Conservation (phyloP, 2,113 vertebrate genomes). For the Hippoglossus stenolepis region DNA sequence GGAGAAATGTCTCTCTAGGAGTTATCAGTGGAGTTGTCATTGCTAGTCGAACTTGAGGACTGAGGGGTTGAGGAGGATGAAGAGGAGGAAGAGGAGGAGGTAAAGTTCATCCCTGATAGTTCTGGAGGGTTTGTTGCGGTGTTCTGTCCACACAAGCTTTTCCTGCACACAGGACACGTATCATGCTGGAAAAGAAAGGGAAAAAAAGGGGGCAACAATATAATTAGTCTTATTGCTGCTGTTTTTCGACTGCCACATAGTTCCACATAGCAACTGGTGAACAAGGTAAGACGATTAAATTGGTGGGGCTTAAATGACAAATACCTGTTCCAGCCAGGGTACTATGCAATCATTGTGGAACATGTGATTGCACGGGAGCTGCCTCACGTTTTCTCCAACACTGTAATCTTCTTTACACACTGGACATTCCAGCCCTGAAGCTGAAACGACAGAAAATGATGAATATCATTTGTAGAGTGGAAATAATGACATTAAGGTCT, state of each 20-base stretch:
- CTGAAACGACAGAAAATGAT: conserved; percentile 71
- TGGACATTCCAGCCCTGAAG: conserved; percentile 93
- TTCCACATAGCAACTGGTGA: background rate
- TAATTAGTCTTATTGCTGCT: background rate
- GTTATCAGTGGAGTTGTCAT: conserved; percentile 91
- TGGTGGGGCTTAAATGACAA: background rate
- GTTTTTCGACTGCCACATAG: background rate
- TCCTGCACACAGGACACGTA: conserved; percentile 98
- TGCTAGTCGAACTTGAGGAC: conserved; percentile 92
- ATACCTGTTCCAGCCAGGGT: conserved; percentile 98
- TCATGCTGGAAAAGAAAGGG: conserved; percentile 87
- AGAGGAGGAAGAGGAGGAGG: conserved; percentile 79
- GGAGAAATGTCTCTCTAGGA: conserved; percentile 81
- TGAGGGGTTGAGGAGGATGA: conserved; percentile 82
- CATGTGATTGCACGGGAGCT: conserved; percentile 97
- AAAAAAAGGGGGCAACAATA: conserved; percentile 13
- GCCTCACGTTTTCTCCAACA: conserved; percentile 91
- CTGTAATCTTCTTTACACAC: conserved; percentile 99
- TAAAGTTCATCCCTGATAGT: conserved; percentile 94
- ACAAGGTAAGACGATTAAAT: background rate
- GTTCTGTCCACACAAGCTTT: conserved; percentile 97
- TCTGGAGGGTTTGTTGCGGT: conserved; percentile 97
- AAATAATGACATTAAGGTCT: background rate
- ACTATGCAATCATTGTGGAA: conserved; percentile 98
- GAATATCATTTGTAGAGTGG: background rate